These are phyloP conservation scores for Pyrgus malvae DNA, from an alignment of 2,888 invertebrate species.

Conservation along the genomic window DNA sequence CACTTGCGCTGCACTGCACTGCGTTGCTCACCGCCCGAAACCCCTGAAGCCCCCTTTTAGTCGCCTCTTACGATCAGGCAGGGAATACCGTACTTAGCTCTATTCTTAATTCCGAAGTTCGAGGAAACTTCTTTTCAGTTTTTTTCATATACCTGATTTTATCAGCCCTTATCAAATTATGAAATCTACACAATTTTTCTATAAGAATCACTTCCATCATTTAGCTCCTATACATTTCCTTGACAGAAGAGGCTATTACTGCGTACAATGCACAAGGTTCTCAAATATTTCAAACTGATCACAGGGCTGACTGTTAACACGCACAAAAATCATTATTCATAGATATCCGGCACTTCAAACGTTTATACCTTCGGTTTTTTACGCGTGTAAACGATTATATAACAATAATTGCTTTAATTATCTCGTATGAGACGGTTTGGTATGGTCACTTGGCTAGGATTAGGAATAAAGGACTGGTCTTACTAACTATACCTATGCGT, in stretches of 20 bases:
- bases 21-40: too few species aligned
- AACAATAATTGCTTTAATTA: conserved; percentile 39
- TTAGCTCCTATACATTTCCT: background rate
- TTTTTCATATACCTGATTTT: too few species aligned
- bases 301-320: conserved; percentile 37
- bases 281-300: background rate
- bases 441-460: conserved; percentile 13
- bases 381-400: conserved; percentile 18
- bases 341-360: conserved; percentile 46
- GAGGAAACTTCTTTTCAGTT: too few species aligned
- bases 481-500: background rate
- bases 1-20: too few species aligned
- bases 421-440: conserved; percentile 24
- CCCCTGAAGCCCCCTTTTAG: too few species aligned
- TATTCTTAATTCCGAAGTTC: too few species aligned
- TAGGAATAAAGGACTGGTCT: background rate
- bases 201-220: background rate
- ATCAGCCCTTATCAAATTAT: too few species aligned
- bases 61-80: too few species aligned
- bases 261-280: background rate
- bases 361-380: conserved; percentile 43
- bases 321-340: conserved; percentile 61
- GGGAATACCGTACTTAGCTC: too few species aligned
- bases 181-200: background rate
- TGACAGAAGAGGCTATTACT: background rate